Conservation (phyloP, 2,797 vertebrate species). For the Melanotaenia maccullochi region DNA sequence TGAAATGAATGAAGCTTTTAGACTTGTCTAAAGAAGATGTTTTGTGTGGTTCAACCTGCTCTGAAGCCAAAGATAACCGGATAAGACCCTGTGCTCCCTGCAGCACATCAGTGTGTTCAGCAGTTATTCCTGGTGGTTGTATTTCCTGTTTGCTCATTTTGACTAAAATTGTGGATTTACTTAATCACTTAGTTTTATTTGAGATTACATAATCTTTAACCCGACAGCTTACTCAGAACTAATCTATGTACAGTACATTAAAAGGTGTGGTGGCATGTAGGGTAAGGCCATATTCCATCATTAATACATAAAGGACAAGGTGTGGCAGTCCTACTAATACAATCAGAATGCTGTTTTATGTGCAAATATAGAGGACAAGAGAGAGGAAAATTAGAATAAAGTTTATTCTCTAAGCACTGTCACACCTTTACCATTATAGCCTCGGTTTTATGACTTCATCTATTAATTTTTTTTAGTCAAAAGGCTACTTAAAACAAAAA, state of each 20-base stretch:
- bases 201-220: neutral
- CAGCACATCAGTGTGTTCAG: neutral
- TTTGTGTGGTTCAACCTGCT: neutral
- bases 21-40: neutral
- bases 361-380: neutral
- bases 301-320: neutral
- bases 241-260: too few species aligned
- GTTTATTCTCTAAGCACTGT: too few species aligned
- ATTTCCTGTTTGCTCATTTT: neutral
- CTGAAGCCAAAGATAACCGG: neutral
- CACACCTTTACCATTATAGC: too few species aligned
- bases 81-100: neutral
- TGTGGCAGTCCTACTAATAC: neutral
- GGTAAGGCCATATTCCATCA: neutral
- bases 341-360: neutral
- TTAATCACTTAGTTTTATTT: neutral
- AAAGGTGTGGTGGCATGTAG: neutral
- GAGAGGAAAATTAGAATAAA: neutral
- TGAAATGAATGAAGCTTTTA: neutral
- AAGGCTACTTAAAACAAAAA: neutral
- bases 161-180: neutral
- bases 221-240: too few species aligned
- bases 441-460: too few species aligned
- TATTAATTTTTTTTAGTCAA: neutral
- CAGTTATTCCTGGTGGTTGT: neutral